phyloP scores from a whole-genome alignment of 92 coral and sea anemone species.

The Chrysogorgia sp. region DNA sequence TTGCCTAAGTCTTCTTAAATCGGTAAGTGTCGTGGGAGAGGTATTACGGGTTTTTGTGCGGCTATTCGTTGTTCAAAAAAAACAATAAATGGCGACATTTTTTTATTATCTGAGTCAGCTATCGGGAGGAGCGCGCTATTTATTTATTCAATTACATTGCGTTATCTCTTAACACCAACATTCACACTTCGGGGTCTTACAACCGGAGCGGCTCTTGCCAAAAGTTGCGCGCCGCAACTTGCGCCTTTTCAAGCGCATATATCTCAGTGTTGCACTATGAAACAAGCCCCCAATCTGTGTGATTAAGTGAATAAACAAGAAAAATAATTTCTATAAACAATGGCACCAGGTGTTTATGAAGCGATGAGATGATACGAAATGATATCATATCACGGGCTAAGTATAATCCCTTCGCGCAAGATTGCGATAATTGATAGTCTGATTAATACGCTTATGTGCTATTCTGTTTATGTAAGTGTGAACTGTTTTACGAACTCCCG shows the following conservation, averaged over 20 bases:
- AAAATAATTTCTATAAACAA: conserved; percentile 45
- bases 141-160: conserved; percentile 46
- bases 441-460: conserved; percentile 46
- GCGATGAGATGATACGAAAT: conserved; percentile 38
- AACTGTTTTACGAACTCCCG: background rate
- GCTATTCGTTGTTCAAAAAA: background rate
- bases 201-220: conserved; percentile 1
- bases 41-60: background rate
- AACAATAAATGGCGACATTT: conserved; percentile 12
- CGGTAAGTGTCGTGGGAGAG: conserved; percentile 72
- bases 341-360: conserved; percentile 45
- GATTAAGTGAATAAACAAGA: conserved; percentile 39
- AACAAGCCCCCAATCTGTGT: conserved; percentile 12
- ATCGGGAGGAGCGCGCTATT: conserved; percentile 56
- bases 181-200: conserved; percentile 24
- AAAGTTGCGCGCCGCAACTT: background rate
- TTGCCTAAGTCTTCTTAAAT: conserved; percentile 95
- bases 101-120: conserved; percentile 17
- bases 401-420: conserved; percentile 48
- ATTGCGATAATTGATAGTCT: conserved; percentile 50
- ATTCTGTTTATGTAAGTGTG: conserved; percentile 32
- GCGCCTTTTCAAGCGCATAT: background rate
- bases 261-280: background rate
- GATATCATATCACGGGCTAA: conserved; percentile 51
- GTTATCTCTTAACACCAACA: conserved; percentile 49